Conservation (phyloP, 2,797 vertebrate species). For the Hippoglossus hippoglossus region DNA sequence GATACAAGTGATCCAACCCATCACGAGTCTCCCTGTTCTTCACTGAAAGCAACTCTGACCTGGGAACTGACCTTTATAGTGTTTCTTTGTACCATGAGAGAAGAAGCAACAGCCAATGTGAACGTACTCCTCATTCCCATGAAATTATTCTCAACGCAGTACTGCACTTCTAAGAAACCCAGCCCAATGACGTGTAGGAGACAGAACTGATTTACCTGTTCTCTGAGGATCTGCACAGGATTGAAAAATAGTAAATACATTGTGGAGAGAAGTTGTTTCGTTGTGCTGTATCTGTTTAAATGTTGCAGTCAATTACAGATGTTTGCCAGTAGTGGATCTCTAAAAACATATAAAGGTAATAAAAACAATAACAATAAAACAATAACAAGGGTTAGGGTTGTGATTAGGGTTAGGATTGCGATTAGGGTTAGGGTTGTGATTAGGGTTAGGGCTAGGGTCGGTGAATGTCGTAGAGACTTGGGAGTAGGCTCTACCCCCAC, state of each 20-base stretch:
- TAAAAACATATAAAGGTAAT: too few relatives aligned
- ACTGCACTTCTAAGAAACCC: not conserved
- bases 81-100: slow-evolving; percentile 1
- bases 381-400: too few relatives aligned
- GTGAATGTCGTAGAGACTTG: too few relatives aligned
- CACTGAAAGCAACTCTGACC: slow-evolving; percentile 16
- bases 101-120: slow-evolving; percentile 29
- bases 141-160: slow-evolving; percentile 24
- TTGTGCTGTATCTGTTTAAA: too few relatives aligned
- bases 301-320: too few relatives aligned
- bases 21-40: slow-evolving; percentile 41
- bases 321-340: too few relatives aligned
- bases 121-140: slow-evolving; percentile 28
- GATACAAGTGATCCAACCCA: slow-evolving; percentile 61
- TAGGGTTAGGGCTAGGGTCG: too few relatives aligned
- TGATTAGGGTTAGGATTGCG: too few relatives aligned
- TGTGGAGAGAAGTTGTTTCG: not conserved
- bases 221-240: not conserved
- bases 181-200: not conserved
- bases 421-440: too few relatives aligned
- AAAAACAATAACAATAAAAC: too few relatives aligned
- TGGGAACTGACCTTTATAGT: slow-evolving; percentile 52
- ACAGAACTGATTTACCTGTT: not conserved
- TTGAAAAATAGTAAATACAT: not conserved
- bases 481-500: too few relatives aligned